Base-by-base conservation (phyloP, 2,888 invertebrate genomes). In the Brenthis daphne region DNA sequence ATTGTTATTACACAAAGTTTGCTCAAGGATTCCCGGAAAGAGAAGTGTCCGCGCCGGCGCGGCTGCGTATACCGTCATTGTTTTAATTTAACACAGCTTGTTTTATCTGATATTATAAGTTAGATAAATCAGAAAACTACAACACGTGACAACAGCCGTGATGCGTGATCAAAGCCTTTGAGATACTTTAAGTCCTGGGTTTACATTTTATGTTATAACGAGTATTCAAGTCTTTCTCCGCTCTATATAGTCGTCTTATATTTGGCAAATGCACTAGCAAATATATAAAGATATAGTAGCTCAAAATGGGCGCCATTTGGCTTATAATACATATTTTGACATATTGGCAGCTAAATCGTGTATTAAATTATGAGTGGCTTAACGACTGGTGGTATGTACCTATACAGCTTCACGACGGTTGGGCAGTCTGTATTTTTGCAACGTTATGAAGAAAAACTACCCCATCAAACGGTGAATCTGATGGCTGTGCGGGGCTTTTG, bases 291-390 rank as follows among this genome's bases (percentile, higher is more conserved):
- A 24, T 57, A 33, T 37, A 67, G 43, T 48, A 57, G 60, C 54
- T 64, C 55, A 51, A 56, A 67, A 65, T 64, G 24, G 67, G 63
- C 67, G 67, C 64, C 65, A 57, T 54, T 43, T 43, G 20, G 50
- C 60, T 70, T 57, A 65, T 65, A 65, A 64, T 70, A 70, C 24
- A 37, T 48, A 61, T 70, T 63, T 57, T 51, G 60, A 55, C 65
- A 56, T 65, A 70, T 65, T 65, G 70, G 70, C 70, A 70, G 63
- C 65, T 68, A 57, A 63, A 63, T 53, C 51, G 50, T 64, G 67
- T 69, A 64, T 60, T 61, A 55, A 67, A 65, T 65, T 65, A 72
- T 70, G 43, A 63, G 64, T 43, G 48, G 57, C 57, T 57, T 54
- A 33, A 47, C 66, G 57, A 65, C 57, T 57, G 56, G 55, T 29